Percentiles rank a stretch among this genome's conserved stretches.
phyloP scores from a whole-genome alignment of 2,113 vertebrate species.

The Pachypanchax playfairii region DNA sequence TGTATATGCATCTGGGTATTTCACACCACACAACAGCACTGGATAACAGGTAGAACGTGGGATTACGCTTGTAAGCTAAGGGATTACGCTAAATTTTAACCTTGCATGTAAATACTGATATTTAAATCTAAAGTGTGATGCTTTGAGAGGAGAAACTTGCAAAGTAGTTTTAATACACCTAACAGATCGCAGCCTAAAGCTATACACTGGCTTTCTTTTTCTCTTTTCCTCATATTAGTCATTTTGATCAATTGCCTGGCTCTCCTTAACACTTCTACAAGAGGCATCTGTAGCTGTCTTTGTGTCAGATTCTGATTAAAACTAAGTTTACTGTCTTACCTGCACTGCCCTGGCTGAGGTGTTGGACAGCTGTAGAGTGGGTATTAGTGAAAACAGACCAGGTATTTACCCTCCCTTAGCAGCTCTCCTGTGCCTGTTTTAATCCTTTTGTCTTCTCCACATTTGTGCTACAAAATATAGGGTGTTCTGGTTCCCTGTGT shows the following conservation, averaged over 20 bases:
- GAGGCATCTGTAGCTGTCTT: constrained; percentile 51
- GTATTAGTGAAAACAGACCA: constrained; percentile 30
- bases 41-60: no score
- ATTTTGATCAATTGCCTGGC: constrained; percentile 6
- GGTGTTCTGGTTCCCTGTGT: constrained; percentile 26
- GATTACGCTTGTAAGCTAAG: no score
- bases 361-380: background rate
- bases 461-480: background rate
- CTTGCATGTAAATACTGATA: no score
- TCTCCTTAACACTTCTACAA: constrained; percentile 21
- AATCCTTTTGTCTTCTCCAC: background rate
- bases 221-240: background rate
- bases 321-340: constrained; percentile 40
- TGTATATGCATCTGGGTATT: no score
- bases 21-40: no score
- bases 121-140: background rate
- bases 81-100: background rate
- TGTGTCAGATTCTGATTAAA: constrained; percentile 34
- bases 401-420: constrained; percentile 33
- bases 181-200: background rate
- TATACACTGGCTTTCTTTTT: background rate
- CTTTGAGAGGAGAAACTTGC: background rate
- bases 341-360: constrained; percentile 11
- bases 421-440: background rate
- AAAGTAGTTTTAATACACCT: background rate